Evolutionary conservation across 2,113 vertebrate species (phyloP).

Genomic region (Myotis brandtii): DNA sequence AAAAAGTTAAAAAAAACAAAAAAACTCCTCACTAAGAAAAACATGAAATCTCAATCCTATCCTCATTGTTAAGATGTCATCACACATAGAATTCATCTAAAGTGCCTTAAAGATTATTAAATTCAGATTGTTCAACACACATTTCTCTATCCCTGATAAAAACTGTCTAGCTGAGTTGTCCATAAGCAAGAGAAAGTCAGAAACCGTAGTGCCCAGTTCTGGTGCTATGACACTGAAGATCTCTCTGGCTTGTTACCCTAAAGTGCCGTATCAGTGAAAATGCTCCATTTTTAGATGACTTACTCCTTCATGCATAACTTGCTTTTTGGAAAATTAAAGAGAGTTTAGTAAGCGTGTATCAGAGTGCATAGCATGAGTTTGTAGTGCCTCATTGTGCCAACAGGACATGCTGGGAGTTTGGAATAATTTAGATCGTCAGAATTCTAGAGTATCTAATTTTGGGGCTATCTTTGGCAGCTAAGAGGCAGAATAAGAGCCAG

Average conservation of each 20-base stretch:
- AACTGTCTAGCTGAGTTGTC: background rate
- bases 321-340: slow-evolving; percentile 52
- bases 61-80: background rate
- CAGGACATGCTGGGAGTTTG: slow-evolving; percentile 1
- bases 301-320: slow-evolving; percentile 25
- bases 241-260: background rate
- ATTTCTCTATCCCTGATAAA: background rate
- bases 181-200: background rate
- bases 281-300: background rate
- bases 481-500: slow-evolving; percentile 46
- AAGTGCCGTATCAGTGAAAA: slow-evolving; percentile 24
- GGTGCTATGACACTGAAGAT: background rate
- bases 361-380: slow-evolving; percentile 1
- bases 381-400: slow-evolving; percentile 16
- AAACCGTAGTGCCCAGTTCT: background rate
- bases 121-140: background rate
- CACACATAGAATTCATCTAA: slow-evolving; percentile 3
- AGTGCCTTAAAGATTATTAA: background rate
- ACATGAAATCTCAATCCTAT: background rate
- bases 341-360: slow-evolving; percentile 27
- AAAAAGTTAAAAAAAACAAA: background rate
- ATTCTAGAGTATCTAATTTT: slow-evolving; percentile 59
- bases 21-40: background rate
- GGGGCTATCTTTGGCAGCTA: slow-evolving; percentile 61
- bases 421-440: slow-evolving; percentile 63